Percentiles rank a stretch among this genome's conserved stretches.
phyloP scores from a whole-genome alignment of 2,113 vertebrate genomes.

The Entosphenus tridentatus region DNA sequence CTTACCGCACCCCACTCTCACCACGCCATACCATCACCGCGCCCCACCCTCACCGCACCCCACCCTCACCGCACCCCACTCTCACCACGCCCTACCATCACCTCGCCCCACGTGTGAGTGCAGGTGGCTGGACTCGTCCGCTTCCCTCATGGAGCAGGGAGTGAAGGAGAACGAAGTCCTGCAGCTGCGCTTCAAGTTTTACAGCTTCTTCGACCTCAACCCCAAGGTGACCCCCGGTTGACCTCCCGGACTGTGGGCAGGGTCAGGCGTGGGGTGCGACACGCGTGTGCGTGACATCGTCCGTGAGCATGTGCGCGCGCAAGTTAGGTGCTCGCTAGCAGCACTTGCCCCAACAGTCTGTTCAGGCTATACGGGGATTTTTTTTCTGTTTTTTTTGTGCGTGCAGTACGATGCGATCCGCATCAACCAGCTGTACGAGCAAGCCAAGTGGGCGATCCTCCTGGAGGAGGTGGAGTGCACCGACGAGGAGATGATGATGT shows the following conservation, averaged over 20 bases:
- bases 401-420: constrained; percentile 80
- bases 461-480: constrained; percentile 98
- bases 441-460: constrained; percentile 89
- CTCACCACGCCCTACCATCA: too few relatives aligned
- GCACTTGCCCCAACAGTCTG: too few relatives aligned
- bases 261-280: too few relatives aligned
- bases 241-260: too few relatives aligned
- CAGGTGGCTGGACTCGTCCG: constrained; percentile 90
- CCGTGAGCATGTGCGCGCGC: too few relatives aligned
- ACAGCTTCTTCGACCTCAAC: constrained; percentile 99
- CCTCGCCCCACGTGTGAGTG: background rate
- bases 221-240: constrained; percentile 46
- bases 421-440: constrained; percentile 95
- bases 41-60: too few relatives aligned
- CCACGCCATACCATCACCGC: too few relatives aligned
- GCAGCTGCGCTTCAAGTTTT: constrained; percentile 87
- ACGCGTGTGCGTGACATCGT: too few relatives aligned
- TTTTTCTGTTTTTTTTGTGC: constrained; percentile 10
- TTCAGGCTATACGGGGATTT: too few relatives aligned
- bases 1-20: too few relatives aligned
- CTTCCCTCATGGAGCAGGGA: constrained; percentile 95
- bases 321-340: too few relatives aligned
- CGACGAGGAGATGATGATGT: constrained; percentile 99
- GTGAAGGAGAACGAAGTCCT: constrained; percentile 94
- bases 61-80: too few relatives aligned